Percentiles rank a stretch among this genome's conserved stretches.
These are phyloP conservation scores for Hyppa rectilinea DNA, from an alignment of 2,888 invertebrate genomes.

Conservation along the genomic window DNA sequence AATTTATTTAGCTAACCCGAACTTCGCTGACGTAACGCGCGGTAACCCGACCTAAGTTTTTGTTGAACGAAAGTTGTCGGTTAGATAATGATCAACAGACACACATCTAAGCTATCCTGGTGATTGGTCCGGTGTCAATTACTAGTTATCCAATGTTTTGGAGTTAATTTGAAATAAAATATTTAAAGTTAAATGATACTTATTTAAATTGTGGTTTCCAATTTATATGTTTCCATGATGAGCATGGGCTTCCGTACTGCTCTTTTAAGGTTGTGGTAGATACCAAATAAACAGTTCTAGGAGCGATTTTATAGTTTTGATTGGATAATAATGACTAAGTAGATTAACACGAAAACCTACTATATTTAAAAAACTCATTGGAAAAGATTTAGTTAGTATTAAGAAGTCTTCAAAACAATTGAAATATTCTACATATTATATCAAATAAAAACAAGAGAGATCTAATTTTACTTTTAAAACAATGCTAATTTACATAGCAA, in stretches of 20 bases:
- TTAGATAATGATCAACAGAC: constrained; percentile 54
- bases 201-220: not conserved
- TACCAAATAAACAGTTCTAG: too few relatives aligned
- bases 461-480: constrained; percentile 10
- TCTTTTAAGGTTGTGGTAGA: too few relatives aligned
- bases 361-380: too few relatives aligned
- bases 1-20: constrained; percentile 17
- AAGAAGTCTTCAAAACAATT: constrained; percentile 3
- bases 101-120: constrained; percentile 48
- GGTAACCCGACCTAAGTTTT: constrained; percentile 37
- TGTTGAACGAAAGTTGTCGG: constrained; percentile 55
- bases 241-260: not conserved
- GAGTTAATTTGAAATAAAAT: too few relatives aligned
- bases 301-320: too few relatives aligned
- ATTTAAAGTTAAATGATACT: not conserved
- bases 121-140: constrained; percentile 32
- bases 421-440: not conserved
- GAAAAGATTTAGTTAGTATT: too few relatives aligned
- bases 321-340: too few relatives aligned
- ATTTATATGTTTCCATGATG: not conserved
- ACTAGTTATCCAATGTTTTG: constrained; percentile 47
- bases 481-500: constrained; percentile 17
- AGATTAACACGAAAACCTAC: too few relatives aligned
- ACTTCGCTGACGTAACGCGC: constrained; percentile 43
- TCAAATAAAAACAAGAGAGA: not conserved